phyloP scores from a whole-genome alignment of 1,140 invertebrate species.

The Caenorhabditis remanei region DNA sequence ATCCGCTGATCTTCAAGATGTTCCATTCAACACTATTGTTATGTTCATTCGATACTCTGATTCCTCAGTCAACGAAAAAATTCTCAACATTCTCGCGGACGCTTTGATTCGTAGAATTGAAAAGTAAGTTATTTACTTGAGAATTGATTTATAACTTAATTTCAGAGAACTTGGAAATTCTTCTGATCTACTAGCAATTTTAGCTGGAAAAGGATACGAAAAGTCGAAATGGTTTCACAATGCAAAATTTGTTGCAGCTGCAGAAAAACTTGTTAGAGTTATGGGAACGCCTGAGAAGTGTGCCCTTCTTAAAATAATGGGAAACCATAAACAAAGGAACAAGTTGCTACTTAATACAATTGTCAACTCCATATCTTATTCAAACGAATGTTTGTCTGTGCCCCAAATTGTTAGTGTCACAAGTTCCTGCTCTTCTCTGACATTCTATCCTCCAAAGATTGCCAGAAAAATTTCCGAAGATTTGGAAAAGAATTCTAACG shows the following conservation, averaged over 20 bases:
- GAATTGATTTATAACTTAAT: neutral
- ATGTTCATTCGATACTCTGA: conserved; percentile 41
- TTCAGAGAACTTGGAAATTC: conserved; percentile 5
- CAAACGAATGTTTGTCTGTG: neutral
- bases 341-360: neutral
- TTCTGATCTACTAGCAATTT: neutral
- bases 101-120: neutral
- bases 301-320: conserved; percentile 17
- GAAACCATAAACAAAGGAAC: neutral
- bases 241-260: neutral
- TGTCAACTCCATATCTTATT: neutral
- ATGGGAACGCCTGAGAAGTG: conserved; percentile 7
- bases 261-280: neutral
- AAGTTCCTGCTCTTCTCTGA: neutral
- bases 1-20: neutral
- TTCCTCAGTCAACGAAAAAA: neutral
- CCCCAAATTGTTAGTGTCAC: conserved; percentile 20
- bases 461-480: neutral
- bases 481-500: conserved; percentile 13
- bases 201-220: conserved; percentile 4
- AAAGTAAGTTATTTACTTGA: neutral
- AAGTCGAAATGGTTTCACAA: conserved; percentile 36
- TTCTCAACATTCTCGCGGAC: neutral
- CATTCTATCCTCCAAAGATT: conserved; percentile 29
- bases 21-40: conserved; percentile 1